Evolutionary conservation across 2,797 vertebrate species (phyloP), one percentile per base, ranked within the genome.

Genomic region (Periparus ater): DNA sequence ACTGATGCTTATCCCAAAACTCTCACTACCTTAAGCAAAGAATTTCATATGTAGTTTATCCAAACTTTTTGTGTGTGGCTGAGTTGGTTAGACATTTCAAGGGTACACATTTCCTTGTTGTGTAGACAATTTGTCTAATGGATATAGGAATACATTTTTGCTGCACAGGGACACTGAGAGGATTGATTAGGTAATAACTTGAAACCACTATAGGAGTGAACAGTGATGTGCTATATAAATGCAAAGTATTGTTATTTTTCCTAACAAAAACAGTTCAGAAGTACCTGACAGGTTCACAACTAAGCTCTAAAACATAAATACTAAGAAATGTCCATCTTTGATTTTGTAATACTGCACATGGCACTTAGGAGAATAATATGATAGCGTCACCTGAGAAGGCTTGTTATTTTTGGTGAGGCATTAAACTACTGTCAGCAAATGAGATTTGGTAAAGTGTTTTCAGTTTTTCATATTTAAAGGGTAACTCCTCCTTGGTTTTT

Each of bases 111-210:
- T 92, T 95, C n/a, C 74, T 80, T 70, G 40, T 15, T 63, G 54
- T 9, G 12, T 18, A 86, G 54, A 61, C 30, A 50, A 76, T 92
- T 88, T 92, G 50, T 78, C 87, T 74, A 88, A 91, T 58, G 61
- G 30, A 10, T 42, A 67, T 40, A 75, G 61, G 85, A 96, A 81
- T 85, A 30, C 26, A 36, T 86, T 61, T 85, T 58, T 79, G 66
- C 62, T 90, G 54, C 76, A 76, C 48, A 62, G 65, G 58, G 58
- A 70, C 38, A 40, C 47, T 83, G 40, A 58, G 66, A 91, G 44
- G 61, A 92, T 86, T 90, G 93, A 96, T 95, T 62, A 75, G 88
- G 71, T 81, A 92, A 90, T 96, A 96, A 80, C 78, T 60, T 67
- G 54, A 84, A 81, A 91, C 82, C 62, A 58, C 65, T 36, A 36